Evolutionary conservation across 2,113 vertebrate genomes (phyloP).

Genomic region (Megaleporinus macrocephalus): DNA sequence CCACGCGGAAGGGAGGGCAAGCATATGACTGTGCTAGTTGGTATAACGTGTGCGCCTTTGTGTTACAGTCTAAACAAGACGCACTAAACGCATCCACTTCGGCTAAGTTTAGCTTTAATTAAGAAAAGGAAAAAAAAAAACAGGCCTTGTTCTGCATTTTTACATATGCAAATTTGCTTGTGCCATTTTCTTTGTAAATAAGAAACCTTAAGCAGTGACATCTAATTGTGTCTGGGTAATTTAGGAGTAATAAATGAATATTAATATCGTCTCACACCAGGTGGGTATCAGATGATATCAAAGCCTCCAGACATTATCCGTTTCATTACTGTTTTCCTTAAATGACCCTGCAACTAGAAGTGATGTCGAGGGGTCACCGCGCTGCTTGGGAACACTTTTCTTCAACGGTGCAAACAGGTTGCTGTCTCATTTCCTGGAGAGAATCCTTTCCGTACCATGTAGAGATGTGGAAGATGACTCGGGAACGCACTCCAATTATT

Average conservation of each 20-base stretch:
- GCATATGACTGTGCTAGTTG: neutral
- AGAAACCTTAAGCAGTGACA: slow-evolving; percentile 74
- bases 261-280: slow-evolving; percentile 44
- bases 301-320: slow-evolving; percentile 38
- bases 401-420: slow-evolving; percentile 53
- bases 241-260: slow-evolving; percentile 64
- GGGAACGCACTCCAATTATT: slow-evolving; percentile 55
- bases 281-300: slow-evolving; percentile 48
- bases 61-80: slow-evolving; percentile 51
- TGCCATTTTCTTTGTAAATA: slow-evolving; percentile 69
- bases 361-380: slow-evolving; percentile 37
- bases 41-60: neutral
- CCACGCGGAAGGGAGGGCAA: neutral
- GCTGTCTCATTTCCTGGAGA: slow-evolving; percentile 50
- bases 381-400: slow-evolving; percentile 46
- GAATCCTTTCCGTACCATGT: slow-evolving; percentile 59
- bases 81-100: slow-evolving; percentile 35
- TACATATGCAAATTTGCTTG: slow-evolving; percentile 75
- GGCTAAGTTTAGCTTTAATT: slow-evolving; percentile 71
- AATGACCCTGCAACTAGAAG: slow-evolving; percentile 35
- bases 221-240: slow-evolving; percentile 68
- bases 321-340: slow-evolving; percentile 31
- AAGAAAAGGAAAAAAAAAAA: slow-evolving; percentile 60
- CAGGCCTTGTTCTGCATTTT: slow-evolving; percentile 56
- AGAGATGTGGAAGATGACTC: slow-evolving; percentile 59